phyloP scores from a whole-genome alignment of 2,888 invertebrate species.

The Drosophila seclusa region DNA sequence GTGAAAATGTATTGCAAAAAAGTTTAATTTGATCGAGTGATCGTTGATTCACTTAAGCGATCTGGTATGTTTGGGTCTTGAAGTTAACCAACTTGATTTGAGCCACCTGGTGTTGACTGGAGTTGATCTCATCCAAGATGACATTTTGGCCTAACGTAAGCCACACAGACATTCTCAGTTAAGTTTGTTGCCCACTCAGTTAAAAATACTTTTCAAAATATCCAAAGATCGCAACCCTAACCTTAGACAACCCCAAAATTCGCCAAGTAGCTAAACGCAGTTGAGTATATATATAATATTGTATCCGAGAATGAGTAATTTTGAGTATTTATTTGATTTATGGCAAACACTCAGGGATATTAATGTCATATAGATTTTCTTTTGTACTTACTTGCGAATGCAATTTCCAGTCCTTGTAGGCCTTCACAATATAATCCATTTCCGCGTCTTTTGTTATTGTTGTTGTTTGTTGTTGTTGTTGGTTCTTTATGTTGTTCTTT shows the following conservation, averaged over 20 bases:
- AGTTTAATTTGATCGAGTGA: conserved; percentile 1
- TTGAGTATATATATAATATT: neutral
- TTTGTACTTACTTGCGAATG: conserved; percentile 83
- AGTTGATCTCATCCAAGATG: neutral
- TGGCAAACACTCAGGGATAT: neutral
- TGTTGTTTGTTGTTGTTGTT: conserved; percentile 25
- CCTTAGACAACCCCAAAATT: conserved; percentile 35
- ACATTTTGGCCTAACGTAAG: conserved; percentile 5
- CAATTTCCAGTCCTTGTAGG: conserved; percentile 85
- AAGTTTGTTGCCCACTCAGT: neutral
- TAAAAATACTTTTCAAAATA: conserved; percentile 1
- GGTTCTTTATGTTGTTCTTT: conserved; percentile 26
- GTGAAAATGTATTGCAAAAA: conserved; percentile 17
- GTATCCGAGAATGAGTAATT: neutral
- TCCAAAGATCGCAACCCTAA: conserved; percentile 29
- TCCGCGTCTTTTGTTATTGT: conserved; percentile 50
- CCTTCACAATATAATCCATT: conserved; percentile 85
- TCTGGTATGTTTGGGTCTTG: conserved; percentile 8
- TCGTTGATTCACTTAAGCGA: conserved; percentile 12
- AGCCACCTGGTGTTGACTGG: neutral
- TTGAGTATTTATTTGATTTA: conserved; percentile 5
- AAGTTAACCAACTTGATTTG: neutral
- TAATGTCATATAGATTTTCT: conserved; percentile 8
- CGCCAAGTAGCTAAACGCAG: neutral
- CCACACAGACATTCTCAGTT: neutral